Evolutionary conservation across 2,888 invertebrate species (phyloP).

Genomic region (Pristionchus entomophagus): DNA sequence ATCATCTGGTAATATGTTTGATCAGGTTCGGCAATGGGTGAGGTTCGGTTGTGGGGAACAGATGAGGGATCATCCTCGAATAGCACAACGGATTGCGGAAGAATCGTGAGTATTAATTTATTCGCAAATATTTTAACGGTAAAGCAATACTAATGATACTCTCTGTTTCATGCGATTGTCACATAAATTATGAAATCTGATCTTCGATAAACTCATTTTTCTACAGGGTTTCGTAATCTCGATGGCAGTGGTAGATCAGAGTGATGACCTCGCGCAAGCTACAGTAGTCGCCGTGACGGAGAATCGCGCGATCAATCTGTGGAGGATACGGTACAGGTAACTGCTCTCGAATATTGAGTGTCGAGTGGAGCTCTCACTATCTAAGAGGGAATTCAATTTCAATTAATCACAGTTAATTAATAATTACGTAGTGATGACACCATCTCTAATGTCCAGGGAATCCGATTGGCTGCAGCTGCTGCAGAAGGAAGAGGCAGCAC

Average conservation of each 20-base stretch:
- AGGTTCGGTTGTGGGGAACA: slow-evolving; percentile 17
- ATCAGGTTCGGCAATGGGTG: slow-evolving; percentile 22
- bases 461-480: slow-evolving; percentile 16
- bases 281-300: slow-evolving; percentile 46
- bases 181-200: too few relatives aligned
- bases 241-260: slow-evolving; percentile 30
- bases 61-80: not conserved
- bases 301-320: slow-evolving; percentile 46
- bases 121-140: not conserved
- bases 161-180: too few relatives aligned
- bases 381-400: too few relatives aligned
- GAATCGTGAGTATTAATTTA: not conserved
- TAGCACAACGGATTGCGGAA: not conserved
- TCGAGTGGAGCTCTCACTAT: not conserved
- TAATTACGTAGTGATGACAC: too few relatives aligned
- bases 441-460: not conserved
- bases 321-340: slow-evolving; percentile 43
- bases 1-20: too few relatives aligned
- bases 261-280: not conserved
- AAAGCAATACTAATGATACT: too few relatives aligned
- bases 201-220: not conserved
- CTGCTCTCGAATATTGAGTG: not conserved
- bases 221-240: slow-evolving; percentile 43
- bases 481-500: slow-evolving; percentile 20
- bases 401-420: too few relatives aligned